Percentiles rank a stretch among this genome's conserved stretches.
phyloP scores from a whole-genome alignment of 2,888 invertebrate species.

The Brachypalpus laphriformis region DNA sequence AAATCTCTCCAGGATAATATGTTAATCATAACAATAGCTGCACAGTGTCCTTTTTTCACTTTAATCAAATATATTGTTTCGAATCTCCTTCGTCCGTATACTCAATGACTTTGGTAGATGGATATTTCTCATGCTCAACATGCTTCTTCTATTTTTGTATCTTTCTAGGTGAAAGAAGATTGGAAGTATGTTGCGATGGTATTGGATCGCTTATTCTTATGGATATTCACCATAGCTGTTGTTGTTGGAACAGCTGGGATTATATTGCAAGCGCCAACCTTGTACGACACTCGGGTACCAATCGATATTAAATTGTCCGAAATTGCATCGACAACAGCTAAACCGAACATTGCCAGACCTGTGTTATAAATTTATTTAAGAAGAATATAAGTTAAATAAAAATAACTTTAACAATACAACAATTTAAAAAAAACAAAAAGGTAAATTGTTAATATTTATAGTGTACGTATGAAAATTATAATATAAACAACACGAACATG shows the following conservation, averaged over 20 bases:
- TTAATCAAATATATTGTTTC: conserved; percentile 46
- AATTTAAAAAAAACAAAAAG: conserved; percentile 39
- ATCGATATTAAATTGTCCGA: conserved; percentile 94
- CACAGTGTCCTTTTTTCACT: conserved; percentile 12
- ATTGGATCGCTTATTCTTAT: conserved; percentile 96
- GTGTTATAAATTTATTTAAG: conserved; percentile 80
- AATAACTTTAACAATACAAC: conserved; percentile 33
- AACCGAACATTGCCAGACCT: conserved; percentile 86
- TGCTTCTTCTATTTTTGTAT: conserved; percentile 8
- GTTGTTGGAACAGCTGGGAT: conserved; percentile 96
- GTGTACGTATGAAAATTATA: conserved; percentile 50
- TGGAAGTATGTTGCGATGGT: conserved; percentile 99
- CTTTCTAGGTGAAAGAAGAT: conserved; percentile 94
- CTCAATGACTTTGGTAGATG: background rate
- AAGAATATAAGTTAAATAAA: conserved; percentile 13
- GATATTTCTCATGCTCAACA: conserved; percentile 1
- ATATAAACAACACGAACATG: conserved; percentile 57
- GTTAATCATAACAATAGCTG: conserved; percentile 13
- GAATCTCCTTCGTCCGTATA: background rate
- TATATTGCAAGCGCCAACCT: conserved; percentile 96
- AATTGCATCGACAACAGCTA: conserved; percentile 94
- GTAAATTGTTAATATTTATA: conserved; percentile 55
- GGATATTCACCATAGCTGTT: conserved; percentile 98
- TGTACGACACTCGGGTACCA: conserved; percentile 95
- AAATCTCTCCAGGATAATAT: background rate